These are phyloP conservation scores for Eidolon helvum DNA, from an alignment of 2,113 vertebrate genomes.

Conservation along the genomic window DNA sequence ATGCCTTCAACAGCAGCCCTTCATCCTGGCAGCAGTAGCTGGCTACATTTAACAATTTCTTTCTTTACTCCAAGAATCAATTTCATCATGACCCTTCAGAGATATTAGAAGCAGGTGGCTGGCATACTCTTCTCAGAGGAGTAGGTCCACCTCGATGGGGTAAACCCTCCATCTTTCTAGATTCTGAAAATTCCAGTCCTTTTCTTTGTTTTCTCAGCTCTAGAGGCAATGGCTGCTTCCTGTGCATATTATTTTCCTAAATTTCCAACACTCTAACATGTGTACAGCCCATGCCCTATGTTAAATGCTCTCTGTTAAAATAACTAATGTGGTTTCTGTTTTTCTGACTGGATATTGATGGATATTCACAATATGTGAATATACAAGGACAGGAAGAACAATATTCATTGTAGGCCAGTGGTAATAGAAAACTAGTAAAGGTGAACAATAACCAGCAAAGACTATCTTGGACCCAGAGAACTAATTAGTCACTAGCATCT, in stretches of 20 bases:
- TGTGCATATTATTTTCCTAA: background rate
- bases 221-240: background rate
- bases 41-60: background rate
- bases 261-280: background rate
- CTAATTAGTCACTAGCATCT: background rate
- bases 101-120: background rate
- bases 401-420: background rate
- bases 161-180: background rate
- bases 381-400: background rate
- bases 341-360: background rate
- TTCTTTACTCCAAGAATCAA: background rate
- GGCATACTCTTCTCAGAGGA: background rate
- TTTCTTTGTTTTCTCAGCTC: background rate
- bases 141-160: background rate
- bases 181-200: background rate
- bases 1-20: background rate
- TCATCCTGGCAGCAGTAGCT: background rate
- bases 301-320: conserved; percentile 5
- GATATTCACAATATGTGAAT: background rate
- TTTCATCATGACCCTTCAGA: background rate
- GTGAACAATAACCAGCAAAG: background rate
- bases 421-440: conserved; percentile 10
- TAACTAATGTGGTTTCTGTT: background rate
- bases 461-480: background rate
- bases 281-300: background rate